These are phyloP conservation scores for Sarotherodon lohbergeri DNA, from an alignment of 2,113 vertebrate genomes.

Conservation along the genomic window DNA sequence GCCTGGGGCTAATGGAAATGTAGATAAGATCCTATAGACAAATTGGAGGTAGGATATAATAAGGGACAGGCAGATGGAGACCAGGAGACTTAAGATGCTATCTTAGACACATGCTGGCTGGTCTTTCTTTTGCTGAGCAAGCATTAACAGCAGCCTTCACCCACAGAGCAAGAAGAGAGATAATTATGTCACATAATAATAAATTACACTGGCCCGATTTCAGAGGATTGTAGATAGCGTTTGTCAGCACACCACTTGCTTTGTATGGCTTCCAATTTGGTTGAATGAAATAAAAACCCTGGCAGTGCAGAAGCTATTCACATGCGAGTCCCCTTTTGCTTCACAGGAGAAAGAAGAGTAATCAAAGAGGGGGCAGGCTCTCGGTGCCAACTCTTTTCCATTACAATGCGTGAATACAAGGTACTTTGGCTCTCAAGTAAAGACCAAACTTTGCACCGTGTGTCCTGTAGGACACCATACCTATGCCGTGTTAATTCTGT, in stretches of 20 bases:
- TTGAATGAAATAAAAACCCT: slow-evolving; percentile 22
- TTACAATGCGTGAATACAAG: slow-evolving; percentile 24
- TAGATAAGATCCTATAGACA: slow-evolving; percentile 58
- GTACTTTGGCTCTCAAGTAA: neutral
- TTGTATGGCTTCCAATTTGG: slow-evolving; percentile 34
- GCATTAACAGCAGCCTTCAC: slow-evolving; percentile 20
- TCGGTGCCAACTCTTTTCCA: slow-evolving; percentile 26
- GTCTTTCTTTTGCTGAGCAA: slow-evolving; percentile 49
- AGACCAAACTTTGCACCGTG: slow-evolving; percentile 9
- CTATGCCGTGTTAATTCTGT: slow-evolving; percentile 46
- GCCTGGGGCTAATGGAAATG: slow-evolving; percentile 55
- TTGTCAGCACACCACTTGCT: slow-evolving; percentile 38
- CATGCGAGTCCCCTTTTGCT: neutral
- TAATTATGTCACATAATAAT: slow-evolving; percentile 54
- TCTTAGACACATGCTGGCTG: slow-evolving; percentile 28
- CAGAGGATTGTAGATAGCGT: slow-evolving; percentile 21
- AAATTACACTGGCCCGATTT: slow-evolving; percentile 25
- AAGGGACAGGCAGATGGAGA: slow-evolving; percentile 42
- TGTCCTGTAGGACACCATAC: neutral
- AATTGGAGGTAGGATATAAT: slow-evolving; percentile 52
- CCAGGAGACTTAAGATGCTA: slow-evolving; percentile 49
- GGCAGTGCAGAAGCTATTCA: slow-evolving; percentile 37
- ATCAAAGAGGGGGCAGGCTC: neutral
- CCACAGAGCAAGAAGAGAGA: slow-evolving; percentile 5
- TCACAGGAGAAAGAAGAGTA: slow-evolving; percentile 29